A percentile compares a stretch with the other conserved stretches of the same genome.
phyloP scores from a whole-genome alignment of 1,140 invertebrate species.

The Dryas iulia region DNA sequence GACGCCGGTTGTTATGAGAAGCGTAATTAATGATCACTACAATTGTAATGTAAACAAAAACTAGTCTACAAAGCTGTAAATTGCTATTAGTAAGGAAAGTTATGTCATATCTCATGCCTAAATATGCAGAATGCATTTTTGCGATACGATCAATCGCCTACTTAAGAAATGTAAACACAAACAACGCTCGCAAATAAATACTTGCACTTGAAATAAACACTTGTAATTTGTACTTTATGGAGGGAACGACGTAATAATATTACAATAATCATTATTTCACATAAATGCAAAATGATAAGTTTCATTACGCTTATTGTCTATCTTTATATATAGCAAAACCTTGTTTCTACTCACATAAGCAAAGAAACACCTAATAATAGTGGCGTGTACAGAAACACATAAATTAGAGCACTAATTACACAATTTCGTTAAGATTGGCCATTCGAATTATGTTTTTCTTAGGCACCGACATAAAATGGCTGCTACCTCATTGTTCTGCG shows the following conservation, averaged over 20 bases:
- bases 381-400: constrained; percentile 74
- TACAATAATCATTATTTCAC: constrained; percentile 66
- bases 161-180: constrained; percentile 61
- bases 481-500: constrained; percentile 81
- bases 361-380: constrained; percentile 74
- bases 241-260: constrained; percentile 55
- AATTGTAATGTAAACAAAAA: constrained; percentile 65
- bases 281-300: constrained; percentile 71
- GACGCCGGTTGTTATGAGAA: constrained; percentile 69
- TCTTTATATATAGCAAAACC: constrained; percentile 64
- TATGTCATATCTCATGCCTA: constrained; percentile 72
- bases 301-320: constrained; percentile 68
- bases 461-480: constrained; percentile 81
- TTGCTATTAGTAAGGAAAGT: constrained; percentile 63
- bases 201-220: constrained; percentile 41
- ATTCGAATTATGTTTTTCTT: constrained; percentile 82
- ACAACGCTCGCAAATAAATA: constrained; percentile 50
- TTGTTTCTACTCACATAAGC: constrained; percentile 77
- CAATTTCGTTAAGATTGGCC: constrained; percentile 80
- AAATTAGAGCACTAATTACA: constrained; percentile 80
- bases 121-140: constrained; percentile 58
- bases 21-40: constrained; percentile 64
- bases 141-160: constrained; percentile 46
- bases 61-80: constrained; percentile 51
- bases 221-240: constrained; percentile 49